These are phyloP conservation scores for Ostrea edulis DNA, from an alignment of 1,140 invertebrate genomes.

Conservation along the genomic window DNA sequence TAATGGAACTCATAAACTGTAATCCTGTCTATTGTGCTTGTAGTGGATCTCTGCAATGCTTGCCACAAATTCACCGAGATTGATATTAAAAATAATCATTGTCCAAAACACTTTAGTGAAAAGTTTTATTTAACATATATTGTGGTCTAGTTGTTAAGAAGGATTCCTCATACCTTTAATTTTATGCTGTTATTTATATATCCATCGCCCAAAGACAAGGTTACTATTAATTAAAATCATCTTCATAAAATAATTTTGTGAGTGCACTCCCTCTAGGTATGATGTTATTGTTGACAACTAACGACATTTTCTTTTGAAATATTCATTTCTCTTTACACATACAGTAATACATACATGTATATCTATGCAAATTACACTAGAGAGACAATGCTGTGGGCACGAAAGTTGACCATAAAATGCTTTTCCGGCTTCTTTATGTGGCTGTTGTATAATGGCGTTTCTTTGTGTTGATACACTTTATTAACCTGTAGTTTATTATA, in stretches of 20 bases:
- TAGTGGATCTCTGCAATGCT: background rate
- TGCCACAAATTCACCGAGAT: background rate
- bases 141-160: background rate
- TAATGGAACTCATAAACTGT: constrained; percentile 21
- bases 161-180: background rate
- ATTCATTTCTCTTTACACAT: background rate
- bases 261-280: background rate
- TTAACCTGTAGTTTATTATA: background rate
- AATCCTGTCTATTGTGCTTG: background rate
- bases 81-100: constrained; percentile 21
- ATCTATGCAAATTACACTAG: background rate
- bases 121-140: constrained; percentile 30
- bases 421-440: background rate
- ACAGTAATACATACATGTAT: background rate
- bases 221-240: background rate
- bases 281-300: background rate
- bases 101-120: background rate
- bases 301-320: constrained; percentile 4
- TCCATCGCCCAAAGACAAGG: background rate
- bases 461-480: background rate
- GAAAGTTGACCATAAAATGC: constrained; percentile 14
- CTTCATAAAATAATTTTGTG: background rate
- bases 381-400: background rate
- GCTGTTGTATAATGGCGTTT: background rate
- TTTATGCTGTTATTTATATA: background rate